phyloP scores from a whole-genome alignment of 2,888 invertebrate species.

The Nemapogon koenigi region DNA sequence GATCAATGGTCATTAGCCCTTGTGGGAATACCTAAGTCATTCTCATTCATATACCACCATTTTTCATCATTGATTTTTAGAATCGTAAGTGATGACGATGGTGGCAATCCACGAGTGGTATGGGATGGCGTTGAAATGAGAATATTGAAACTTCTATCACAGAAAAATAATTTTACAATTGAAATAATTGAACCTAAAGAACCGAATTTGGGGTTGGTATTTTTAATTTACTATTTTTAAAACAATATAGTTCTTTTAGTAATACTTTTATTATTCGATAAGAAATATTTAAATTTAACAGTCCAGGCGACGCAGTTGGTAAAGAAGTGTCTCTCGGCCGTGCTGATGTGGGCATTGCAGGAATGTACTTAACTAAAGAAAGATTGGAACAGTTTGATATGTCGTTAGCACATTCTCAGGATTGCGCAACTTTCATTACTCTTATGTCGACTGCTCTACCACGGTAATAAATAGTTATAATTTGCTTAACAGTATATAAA shows the following conservation, averaged over 20 bases:
- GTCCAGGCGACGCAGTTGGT: constrained; percentile 68
- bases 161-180: constrained; percentile 73
- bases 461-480: constrained; percentile 60
- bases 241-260: not conserved
- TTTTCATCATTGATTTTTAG: no score
- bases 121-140: constrained; percentile 83
- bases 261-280: not conserved
- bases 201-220: constrained; percentile 47
- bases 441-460: constrained; percentile 80
- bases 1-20: no score
- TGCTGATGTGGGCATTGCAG: constrained; percentile 74
- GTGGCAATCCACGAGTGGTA: constrained; percentile 42
- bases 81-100: constrained; percentile 44
- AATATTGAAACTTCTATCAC: constrained; percentile 66
- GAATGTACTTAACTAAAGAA: constrained; percentile 71
- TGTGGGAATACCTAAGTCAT: no score
- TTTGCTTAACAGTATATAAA: no score
- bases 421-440: constrained; percentile 81
- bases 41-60: no score
- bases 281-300: constrained; percentile 22
- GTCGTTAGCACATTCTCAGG: constrained; percentile 71
- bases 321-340: constrained; percentile 56
- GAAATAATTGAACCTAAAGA: constrained; percentile 70
- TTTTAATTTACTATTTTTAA: no score
- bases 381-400: constrained; percentile 61